phyloP scores from a whole-genome alignment of 2,888 invertebrate species.

The Augiades crinisus region DNA sequence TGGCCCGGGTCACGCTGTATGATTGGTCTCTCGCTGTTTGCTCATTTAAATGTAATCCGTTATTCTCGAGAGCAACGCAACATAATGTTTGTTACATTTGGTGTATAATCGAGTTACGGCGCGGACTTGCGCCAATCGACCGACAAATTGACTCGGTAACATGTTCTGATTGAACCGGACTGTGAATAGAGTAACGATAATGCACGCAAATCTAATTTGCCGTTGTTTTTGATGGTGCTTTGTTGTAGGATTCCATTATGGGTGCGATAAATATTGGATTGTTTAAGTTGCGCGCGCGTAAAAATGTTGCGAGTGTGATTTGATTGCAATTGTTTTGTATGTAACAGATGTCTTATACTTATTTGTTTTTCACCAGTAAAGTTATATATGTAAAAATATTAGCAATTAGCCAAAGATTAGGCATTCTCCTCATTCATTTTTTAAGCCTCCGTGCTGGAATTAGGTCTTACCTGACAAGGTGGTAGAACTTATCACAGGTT shows the following conservation, averaged over 20 bases:
- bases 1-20: background rate
- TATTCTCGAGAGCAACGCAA: constrained; percentile 38
- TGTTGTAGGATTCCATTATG: background rate
- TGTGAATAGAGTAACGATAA: background rate
- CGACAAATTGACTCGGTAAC: constrained; percentile 56
- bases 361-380: too few species aligned
- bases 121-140: constrained; percentile 57
- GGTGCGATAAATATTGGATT: too few species aligned
- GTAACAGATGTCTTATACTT: too few species aligned
- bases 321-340: too few species aligned
- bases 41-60: constrained; percentile 54
- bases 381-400: too few species aligned
- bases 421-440: too few species aligned
- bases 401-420: too few species aligned
- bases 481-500: too few species aligned
- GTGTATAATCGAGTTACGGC: constrained; percentile 59
- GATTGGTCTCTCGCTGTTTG: constrained; percentile 33
- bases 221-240: constrained; percentile 1
- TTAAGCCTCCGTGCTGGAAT: too few species aligned
- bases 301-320: too few species aligned
- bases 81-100: constrained; percentile 55
- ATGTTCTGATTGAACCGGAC: constrained; percentile 39
- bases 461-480: too few species aligned
- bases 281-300: too few species aligned
- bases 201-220: constrained; percentile 1